Base-by-base conservation (phyloP, 2,888 invertebrate species). In the Torymus aiolomorphi region DNA sequence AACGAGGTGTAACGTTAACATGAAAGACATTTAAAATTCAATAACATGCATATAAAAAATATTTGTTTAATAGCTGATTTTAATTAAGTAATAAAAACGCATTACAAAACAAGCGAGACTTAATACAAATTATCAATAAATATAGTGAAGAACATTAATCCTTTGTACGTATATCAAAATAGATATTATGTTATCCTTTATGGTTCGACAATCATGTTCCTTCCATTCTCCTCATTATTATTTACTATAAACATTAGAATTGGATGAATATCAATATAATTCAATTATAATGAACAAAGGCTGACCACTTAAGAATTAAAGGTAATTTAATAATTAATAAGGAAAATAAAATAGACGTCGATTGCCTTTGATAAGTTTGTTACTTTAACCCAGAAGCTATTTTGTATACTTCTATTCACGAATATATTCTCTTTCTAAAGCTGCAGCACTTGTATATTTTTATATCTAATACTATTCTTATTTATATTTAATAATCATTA, bases 141-240 rank as follows among this genome's bases (percentile, higher is more conserved):
- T n/a, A 74, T 54, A 74, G 49, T 77, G 61, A 77, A 77, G 56
- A 76, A 72, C 74, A 76, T 70, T 74, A 56, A 59, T 67, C 31
- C 73, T 76, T 73, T 69, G 42, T 20, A 72, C 49, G 56, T 49
- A 61, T 70, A 75, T 42, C n/a, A 56, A 42, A 65, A 59, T 70
- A 51, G 65, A 61, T 59, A 59, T 31, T 31, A 31, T 31, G 49
- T 72, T 63, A 69, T 72, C 52, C 69, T 62, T 31, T 16, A 63
- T 70, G 59, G 57, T 70, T 77, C 77, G 80, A 80, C 80, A 80
- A 77, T 80, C 77, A 77, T 80, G 80, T 80, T 80, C 80, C 80
- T 80, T 80, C 77, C 71, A 80, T 57, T 72, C 57, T 73, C n/a
- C 59, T 74, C 69, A 59, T 69, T 56, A 63, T 18, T 42, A 14